Evolutionary conservation across 2,888 invertebrate genomes (phyloP).

Genomic region (Doris montereyensis): DNA sequence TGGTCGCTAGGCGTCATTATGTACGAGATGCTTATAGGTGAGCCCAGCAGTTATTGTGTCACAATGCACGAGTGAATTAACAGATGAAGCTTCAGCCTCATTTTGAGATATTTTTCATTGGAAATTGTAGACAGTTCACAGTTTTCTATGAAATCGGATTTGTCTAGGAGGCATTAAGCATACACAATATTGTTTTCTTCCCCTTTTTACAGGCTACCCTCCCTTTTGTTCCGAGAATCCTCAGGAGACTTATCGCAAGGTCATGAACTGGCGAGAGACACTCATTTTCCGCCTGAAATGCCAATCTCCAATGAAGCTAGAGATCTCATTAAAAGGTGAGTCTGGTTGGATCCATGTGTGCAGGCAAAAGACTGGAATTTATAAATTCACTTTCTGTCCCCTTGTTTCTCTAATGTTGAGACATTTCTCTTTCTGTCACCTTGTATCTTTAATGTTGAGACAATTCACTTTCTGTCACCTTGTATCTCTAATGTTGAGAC

Average conservation of each 20-base stretch:
- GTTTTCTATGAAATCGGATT: too few relatives aligned
- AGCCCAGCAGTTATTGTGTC: conserved; percentile 55
- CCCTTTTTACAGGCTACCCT: conserved; percentile 87
- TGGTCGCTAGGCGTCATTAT: conserved; percentile 99
- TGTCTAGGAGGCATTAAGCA: too few relatives aligned
- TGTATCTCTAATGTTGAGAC: too few relatives aligned
- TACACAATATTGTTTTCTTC: too few relatives aligned
- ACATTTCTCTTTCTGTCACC: too few relatives aligned
- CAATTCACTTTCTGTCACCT: too few relatives aligned
- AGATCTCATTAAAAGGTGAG: conserved; percentile 85
- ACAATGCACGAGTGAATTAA: too few relatives aligned
- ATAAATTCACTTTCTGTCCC: neutral
- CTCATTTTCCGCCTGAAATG: conserved; percentile 98
- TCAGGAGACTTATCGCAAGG: conserved; percentile 95
- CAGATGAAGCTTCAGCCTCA: too few relatives aligned
- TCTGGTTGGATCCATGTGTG: neutral
- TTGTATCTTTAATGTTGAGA: too few relatives aligned
- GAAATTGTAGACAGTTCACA: too few relatives aligned
- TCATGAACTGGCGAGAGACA: conserved; percentile 99
- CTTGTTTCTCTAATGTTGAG: too few relatives aligned
- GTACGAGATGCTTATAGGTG: conserved; percentile 99
- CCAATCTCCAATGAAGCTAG: conserved; percentile 98
- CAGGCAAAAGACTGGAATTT: neutral
- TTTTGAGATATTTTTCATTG: too few relatives aligned
- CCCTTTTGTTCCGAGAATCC: conserved; percentile 99